Evolutionary conservation across 2,113 vertebrate species (phyloP), one percentile per base, ranked within the genome.

Genomic region (Dermatemys mawii): DNA sequence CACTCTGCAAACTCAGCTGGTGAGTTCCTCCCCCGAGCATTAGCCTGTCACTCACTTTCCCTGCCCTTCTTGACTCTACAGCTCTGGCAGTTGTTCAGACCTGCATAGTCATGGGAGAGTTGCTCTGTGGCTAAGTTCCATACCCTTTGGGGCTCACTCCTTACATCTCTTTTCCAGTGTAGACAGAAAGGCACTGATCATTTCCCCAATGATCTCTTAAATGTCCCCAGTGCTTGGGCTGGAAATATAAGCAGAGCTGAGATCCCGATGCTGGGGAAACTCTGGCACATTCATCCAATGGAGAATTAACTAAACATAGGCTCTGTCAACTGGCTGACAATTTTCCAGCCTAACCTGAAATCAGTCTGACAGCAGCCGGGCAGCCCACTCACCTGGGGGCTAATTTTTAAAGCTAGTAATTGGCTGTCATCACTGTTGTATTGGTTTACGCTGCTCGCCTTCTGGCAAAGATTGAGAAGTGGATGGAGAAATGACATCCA

Each of bases 331-430:
- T 5, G 8, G 91, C 83, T 92, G 83, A 95, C 95, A 93, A 81
- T 92, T 95, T 91, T 90, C 51, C 81, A 96, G 83, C 67, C 95
- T 91, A 93, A 81, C 93, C 84, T 79, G 79, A 92, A 95, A 92
- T 94, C 94, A 78, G n/a, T 44, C 90, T 90, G 95, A 92, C 95
- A 95, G 92, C 73, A 86, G 48, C 78, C 76, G 81, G 87, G 94
- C 88, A 94, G 89, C 84, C 83, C 29, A 38, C 83, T 87, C 87
- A 82, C n/a, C 81, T 78, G n/a, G 88, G 92, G 93, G 84, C 78
- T 80, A 49, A 87, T 87, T 94, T 95, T 96, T 93, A 88, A 83
- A 88, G 60, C 78, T 2, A 4, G 90, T 93, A 97, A 95, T 92
- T 95, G 87, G 84, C 63, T 94, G 84, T 88, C 93, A 86, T 48